These are phyloP conservation scores for Lochmaea crataegi DNA, from an alignment of 2,888 invertebrate species.

Conservation along the genomic window DNA sequence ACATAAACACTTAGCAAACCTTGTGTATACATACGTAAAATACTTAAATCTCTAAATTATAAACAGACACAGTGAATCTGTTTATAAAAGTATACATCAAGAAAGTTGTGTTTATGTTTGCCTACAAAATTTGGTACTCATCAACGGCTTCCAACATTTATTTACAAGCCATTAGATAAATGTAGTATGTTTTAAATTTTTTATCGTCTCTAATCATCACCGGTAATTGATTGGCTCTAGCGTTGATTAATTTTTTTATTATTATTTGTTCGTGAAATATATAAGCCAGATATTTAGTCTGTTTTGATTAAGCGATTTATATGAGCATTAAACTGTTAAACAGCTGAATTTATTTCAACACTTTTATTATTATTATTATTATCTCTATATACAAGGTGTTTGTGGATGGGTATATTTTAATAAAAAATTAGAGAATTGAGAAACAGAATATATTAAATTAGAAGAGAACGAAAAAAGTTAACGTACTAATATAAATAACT, in stretches of 20 bases:
- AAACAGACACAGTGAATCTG: constrained; percentile 61
- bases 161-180: constrained; percentile 56
- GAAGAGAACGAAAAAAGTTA: no score
- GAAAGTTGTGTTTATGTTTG: constrained; percentile 60
- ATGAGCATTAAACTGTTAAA: constrained; percentile 25
- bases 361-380: constrained; percentile 27
- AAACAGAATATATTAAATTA: no score
- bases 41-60: constrained; percentile 62
- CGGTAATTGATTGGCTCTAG: constrained; percentile 22
- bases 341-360: constrained; percentile 26
- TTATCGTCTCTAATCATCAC: constrained; percentile 54
- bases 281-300: constrained; percentile 19
- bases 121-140: constrained; percentile 62
- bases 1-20: constrained; percentile 61
- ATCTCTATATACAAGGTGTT: constrained; percentile 16
- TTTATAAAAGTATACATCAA: constrained; percentile 60
- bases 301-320: constrained; percentile 28
- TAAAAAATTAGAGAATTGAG: no score
- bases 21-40: constrained; percentile 63
- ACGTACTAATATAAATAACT: no score
- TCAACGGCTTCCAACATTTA: constrained; percentile 61
- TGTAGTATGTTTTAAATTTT: constrained; percentile 56
- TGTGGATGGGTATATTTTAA: no score
- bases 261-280: constrained; percentile 31
- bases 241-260: constrained; percentile 35